Conservation (phyloP, 2,113 vertebrate genomes). For the Gymnogyps californianus region DNA sequence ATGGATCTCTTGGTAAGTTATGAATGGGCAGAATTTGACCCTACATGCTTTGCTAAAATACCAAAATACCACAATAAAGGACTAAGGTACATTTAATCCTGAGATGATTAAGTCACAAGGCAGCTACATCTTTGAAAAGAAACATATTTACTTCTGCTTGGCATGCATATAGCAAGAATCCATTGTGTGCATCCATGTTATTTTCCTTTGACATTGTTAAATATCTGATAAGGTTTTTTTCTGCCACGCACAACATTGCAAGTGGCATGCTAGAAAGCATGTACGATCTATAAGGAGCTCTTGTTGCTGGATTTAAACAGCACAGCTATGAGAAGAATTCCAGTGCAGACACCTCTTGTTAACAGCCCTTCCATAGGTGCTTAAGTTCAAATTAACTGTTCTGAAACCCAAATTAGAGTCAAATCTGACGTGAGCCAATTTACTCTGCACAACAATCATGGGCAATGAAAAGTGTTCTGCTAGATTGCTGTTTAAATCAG, state of each 20-base stretch:
- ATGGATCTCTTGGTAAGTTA: neutral
- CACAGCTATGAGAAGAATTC: neutral
- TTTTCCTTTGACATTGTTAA: constrained; percentile 19
- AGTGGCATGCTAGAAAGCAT: neutral
- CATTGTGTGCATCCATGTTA: neutral
- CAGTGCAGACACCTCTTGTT: constrained; percentile 9
- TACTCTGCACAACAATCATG: constrained; percentile 20
- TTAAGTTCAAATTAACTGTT: constrained; percentile 67
- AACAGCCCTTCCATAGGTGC: constrained; percentile 46
- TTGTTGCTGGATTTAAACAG: constrained; percentile 5
- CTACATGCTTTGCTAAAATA: neutral
- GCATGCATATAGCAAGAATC: neutral
- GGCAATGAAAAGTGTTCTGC: constrained; percentile 51
- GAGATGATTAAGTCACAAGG: neutral
- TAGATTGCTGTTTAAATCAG: constrained; percentile 44
- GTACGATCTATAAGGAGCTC: neutral
- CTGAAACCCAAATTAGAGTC: constrained; percentile 67
- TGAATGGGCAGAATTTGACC: neutral
- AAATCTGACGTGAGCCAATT: constrained; percentile 62
- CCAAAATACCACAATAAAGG: neutral
- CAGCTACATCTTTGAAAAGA: neutral
- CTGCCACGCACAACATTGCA: neutral
- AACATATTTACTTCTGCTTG: neutral
- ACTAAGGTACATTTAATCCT: neutral
- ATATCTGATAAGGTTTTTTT: constrained; percentile 25